Evolutionary conservation across 2,113 vertebrate species (phyloP).

Genomic region (Protobothrops flavoviridis): DNA sequence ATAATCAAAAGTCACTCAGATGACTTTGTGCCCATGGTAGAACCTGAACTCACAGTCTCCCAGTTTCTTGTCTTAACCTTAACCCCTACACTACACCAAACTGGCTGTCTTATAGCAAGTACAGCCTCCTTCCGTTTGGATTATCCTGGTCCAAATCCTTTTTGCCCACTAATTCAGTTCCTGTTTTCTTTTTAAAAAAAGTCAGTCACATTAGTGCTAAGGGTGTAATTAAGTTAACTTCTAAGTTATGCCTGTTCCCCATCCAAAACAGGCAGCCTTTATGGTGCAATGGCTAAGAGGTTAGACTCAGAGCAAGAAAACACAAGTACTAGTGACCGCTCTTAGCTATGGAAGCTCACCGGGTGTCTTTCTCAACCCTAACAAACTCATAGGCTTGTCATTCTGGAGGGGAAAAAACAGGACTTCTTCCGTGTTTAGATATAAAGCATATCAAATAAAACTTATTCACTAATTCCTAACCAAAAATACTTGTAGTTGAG

Average conservation of each 20-base stretch:
- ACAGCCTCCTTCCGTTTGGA: neutral
- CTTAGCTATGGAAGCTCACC: neutral
- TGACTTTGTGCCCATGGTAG: neutral
- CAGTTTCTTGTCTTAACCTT: neutral
- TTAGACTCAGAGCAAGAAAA: neutral
- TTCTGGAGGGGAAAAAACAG: neutral
- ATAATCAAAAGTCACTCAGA: neutral
- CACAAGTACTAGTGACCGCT: neutral
- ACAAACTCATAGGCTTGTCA: neutral
- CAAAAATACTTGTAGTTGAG: neutral
- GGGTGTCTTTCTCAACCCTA: neutral
- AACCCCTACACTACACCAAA: neutral
- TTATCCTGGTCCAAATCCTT: neutral
- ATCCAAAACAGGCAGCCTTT: neutral
- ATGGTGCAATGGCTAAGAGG: neutral
- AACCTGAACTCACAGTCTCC: neutral
- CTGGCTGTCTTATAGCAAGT: neutral
- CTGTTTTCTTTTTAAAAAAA: neutral
- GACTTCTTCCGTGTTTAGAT: neutral
- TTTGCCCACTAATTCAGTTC: neutral
- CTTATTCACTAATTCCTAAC: neutral
- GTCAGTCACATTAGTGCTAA: neutral
- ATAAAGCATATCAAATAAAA: neutral
- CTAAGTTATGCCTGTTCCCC: neutral
- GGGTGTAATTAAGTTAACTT: neutral